These are phyloP conservation scores for Gouania willdenowi DNA, from an alignment of 2,797 vertebrate species.

Conservation along the genomic window DNA sequence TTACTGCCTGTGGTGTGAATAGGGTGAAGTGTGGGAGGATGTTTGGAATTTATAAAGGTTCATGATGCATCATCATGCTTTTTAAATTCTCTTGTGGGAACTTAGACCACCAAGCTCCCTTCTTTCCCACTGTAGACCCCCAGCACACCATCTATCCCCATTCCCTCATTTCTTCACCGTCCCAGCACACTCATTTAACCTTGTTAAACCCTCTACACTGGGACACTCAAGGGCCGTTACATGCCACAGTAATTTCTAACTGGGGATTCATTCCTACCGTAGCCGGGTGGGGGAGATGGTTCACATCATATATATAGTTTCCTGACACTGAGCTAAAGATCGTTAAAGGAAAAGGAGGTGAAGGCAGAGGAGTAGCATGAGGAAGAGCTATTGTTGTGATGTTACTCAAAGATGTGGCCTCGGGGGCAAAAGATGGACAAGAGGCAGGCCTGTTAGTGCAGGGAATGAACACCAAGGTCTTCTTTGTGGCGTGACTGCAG, in stretches of 20 bases:
- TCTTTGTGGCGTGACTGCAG: slow-evolving; percentile 29
- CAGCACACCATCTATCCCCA: background rate
- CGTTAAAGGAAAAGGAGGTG: slow-evolving; percentile 13
- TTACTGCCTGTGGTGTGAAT: slow-evolving; percentile 46
- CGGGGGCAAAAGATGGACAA: slow-evolving; percentile 19
- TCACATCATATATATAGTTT: slow-evolving; percentile 51
- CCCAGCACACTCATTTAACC: slow-evolving; percentile 64
- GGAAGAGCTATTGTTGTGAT: slow-evolving; percentile 18
- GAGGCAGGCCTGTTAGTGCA: slow-evolving; percentile 19
- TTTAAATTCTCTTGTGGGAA: slow-evolving; percentile 55
- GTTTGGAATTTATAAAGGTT: slow-evolving; percentile 63
- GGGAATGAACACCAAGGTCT: background rate
- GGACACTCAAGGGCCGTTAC: slow-evolving; percentile 59
- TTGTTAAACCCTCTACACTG: slow-evolving; percentile 68
- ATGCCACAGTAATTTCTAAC: slow-evolving; percentile 66
- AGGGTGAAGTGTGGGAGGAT: slow-evolving; percentile 21
- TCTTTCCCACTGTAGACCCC: background rate
- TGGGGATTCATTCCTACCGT: slow-evolving; percentile 63
- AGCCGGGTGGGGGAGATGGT: slow-evolving; percentile 35
- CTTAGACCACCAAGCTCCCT: slow-evolving; percentile 1
- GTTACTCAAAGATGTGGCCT: slow-evolving; percentile 32
- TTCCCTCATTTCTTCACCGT: slow-evolving; percentile 18
- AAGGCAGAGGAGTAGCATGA: slow-evolving; percentile 1
- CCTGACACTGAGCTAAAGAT: slow-evolving; percentile 34
- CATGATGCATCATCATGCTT: slow-evolving; percentile 57